These are phyloP conservation scores for Callyntrura guangdongensis DNA, from an alignment of 2,888 invertebrate species.

Conservation along the genomic window DNA sequence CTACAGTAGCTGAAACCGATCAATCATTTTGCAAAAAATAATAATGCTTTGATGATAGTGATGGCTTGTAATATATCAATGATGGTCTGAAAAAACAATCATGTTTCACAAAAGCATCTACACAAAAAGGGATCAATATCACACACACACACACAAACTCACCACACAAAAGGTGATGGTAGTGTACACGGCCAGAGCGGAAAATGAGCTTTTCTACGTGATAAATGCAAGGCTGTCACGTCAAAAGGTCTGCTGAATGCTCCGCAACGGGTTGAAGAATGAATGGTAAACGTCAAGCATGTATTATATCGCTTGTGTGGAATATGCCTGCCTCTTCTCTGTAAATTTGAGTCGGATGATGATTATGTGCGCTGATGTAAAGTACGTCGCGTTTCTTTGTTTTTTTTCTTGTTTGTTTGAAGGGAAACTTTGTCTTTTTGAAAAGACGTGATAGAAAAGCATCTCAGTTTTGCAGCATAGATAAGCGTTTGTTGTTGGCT, in stretches of 20 bases:
- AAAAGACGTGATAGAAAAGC: conserved; percentile 39
- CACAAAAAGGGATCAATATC: conserved; percentile 57
- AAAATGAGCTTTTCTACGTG: conserved; percentile 37
- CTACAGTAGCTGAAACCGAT: conserved; percentile 74
- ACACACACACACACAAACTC: too few species aligned
- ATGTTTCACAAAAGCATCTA: conserved; percentile 36
- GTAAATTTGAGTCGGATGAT: conserved; percentile 33
- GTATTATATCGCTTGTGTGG: neutral
- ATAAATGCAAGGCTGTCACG: conserved; percentile 64
- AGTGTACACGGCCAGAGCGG: neutral
- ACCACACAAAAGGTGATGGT: conserved; percentile 60
- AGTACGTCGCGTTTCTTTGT: conserved; percentile 37
- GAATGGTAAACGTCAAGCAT: neutral
- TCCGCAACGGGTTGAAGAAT: neutral
- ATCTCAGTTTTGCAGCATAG: too few species aligned
- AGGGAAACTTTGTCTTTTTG: conserved; percentile 31
- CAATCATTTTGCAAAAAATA: conserved; percentile 65
- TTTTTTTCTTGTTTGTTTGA: conserved; percentile 7
- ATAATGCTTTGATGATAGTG: conserved; percentile 54
- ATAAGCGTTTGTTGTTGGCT: neutral
- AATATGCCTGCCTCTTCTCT: neutral
- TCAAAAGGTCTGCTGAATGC: conserved; percentile 48
- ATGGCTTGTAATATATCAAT: conserved; percentile 38
- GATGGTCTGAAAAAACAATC: conserved; percentile 27
- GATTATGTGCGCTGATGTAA: neutral